These are phyloP conservation scores for Drosophila vallismaia DNA, from an alignment of 2,888 invertebrate genomes.

Conservation along the genomic window DNA sequence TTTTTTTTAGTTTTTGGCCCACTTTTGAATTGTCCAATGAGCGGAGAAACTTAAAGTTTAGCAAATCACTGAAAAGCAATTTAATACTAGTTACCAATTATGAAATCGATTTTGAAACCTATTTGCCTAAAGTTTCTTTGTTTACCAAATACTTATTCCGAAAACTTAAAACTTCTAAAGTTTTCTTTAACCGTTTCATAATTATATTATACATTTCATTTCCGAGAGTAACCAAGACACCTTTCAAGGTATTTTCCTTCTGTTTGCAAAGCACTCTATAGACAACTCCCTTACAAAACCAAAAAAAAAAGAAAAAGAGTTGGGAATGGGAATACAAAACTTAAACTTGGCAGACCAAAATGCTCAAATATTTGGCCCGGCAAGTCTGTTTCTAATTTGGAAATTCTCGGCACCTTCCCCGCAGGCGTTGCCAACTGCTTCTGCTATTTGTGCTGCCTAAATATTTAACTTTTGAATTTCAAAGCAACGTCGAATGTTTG, in stretches of 20 bases:
- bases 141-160: slow-evolving; percentile 20
- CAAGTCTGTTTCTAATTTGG: slow-evolving; percentile 50
- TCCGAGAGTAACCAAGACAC: slow-evolving; percentile 24
- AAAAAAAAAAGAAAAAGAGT: not conserved
- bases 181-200: slow-evolving; percentile 15
- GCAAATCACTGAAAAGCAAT: not conserved
- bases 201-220: slow-evolving; percentile 28
- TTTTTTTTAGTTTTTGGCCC: slow-evolving; percentile 22
- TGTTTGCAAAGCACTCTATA: slow-evolving; percentile 34
- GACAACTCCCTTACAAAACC: slow-evolving; percentile 6
- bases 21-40: not conserved
- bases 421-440: slow-evolving; percentile 20
- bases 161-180: slow-evolving; percentile 18
- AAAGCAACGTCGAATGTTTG: slow-evolving; percentile 57
- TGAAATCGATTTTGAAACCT: not conserved
- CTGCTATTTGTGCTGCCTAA: slow-evolving; percentile 56
- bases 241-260: slow-evolving; percentile 16
- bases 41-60: not conserved
- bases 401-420: slow-evolving; percentile 26
- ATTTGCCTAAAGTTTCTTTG: slow-evolving; percentile 16
- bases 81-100: not conserved
- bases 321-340: slow-evolving; percentile 11
- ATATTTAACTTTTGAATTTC: slow-evolving; percentile 69
- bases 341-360: slow-evolving; percentile 43
- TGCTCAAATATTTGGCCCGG: slow-evolving; percentile 48